Evolutionary conservation across 2,113 vertebrate species (phyloP).

Genomic region (Phoenicopterus ruber): DNA sequence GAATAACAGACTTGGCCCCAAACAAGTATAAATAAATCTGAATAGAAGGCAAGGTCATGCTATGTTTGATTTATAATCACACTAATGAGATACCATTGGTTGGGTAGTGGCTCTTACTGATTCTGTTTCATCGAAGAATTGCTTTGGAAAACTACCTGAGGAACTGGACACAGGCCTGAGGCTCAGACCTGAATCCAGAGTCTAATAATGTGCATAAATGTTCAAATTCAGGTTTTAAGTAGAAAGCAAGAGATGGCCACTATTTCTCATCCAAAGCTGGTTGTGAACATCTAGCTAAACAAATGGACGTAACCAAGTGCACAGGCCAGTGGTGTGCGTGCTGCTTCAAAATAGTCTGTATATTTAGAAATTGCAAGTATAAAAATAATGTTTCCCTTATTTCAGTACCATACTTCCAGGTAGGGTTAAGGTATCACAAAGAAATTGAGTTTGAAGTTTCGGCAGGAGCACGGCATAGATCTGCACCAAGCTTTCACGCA

Average conservation of each 20-base stretch:
- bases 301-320: neutral
- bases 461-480: neutral
- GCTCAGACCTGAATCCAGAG: neutral
- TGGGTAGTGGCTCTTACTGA: neutral
- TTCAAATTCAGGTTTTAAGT: neutral
- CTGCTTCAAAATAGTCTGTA: neutral
- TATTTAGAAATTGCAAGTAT: neutral
- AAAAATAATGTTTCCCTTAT: neutral
- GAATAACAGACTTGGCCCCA: neutral
- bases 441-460: neutral
- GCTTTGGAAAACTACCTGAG: neutral
- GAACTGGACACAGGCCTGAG: neutral
- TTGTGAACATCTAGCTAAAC: neutral
- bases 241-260: neutral
- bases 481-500: neutral
- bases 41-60: neutral
- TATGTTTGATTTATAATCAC: neutral
- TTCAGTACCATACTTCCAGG: neutral
- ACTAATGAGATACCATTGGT: neutral
- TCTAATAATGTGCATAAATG: too few relatives aligned
- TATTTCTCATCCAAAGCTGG: neutral
- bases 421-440: neutral
- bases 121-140: neutral
- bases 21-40: neutral
- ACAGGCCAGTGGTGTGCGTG: neutral